phyloP scores from a whole-genome alignment of 2,888 invertebrate genomes.

The Coecobrya sp. region DNA sequence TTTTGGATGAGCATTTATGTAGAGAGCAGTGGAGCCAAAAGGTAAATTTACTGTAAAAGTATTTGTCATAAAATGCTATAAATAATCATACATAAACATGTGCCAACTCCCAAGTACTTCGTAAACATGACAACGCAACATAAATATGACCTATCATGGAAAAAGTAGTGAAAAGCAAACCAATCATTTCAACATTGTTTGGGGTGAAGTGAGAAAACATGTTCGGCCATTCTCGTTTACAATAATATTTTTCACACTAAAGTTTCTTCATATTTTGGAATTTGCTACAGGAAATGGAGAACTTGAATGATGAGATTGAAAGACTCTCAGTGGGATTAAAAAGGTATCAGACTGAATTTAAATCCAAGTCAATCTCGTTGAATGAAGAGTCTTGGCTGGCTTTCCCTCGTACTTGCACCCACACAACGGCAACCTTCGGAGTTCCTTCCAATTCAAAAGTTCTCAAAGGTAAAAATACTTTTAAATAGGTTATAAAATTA shows the following conservation, averaged over 20 bases:
- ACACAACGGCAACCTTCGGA: constrained; percentile 84
- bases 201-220: too few species aligned
- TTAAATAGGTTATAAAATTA: neutral
- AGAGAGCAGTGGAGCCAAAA: constrained; percentile 83
- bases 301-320: constrained; percentile 80
- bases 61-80: too few species aligned
- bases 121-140: too few species aligned
- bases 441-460: constrained; percentile 80
- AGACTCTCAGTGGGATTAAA: constrained; percentile 76
- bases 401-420: constrained; percentile 84
- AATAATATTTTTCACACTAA: too few species aligned
- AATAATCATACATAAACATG: too few species aligned
- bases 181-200: too few species aligned
- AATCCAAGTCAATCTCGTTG: constrained; percentile 83
- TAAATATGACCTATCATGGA: too few species aligned
- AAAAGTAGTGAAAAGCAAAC: too few species aligned
- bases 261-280: too few species aligned
- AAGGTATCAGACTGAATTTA: constrained; percentile 84
- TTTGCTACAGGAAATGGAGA: constrained; percentile 80
- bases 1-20: constrained; percentile 82
- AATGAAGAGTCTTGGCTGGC: constrained; percentile 84
- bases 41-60: too few species aligned
- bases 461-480: constrained; percentile 71
- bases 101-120: too few species aligned
- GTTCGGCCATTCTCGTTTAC: too few species aligned